Conservation (phyloP, 2,888 invertebrate species). For the Aspidiotus rigidus region DNA sequence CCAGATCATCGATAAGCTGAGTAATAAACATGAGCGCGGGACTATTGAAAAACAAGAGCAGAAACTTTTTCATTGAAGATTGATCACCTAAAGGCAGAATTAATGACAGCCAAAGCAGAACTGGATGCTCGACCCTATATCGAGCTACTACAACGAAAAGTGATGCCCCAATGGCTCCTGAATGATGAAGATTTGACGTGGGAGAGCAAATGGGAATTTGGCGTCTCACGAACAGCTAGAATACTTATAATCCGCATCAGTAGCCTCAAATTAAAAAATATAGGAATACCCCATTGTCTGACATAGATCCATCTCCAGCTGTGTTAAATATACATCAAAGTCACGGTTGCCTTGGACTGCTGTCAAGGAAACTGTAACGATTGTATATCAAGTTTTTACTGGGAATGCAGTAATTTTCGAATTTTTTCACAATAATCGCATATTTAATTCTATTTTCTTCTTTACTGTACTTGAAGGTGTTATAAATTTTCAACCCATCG, state of each 20-base stretch:
- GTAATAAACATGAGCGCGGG: too few species aligned
- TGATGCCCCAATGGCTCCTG: conserved; percentile 8
- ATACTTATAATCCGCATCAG: neutral
- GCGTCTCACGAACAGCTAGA: conserved; percentile 2
- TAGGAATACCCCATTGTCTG: too few species aligned
- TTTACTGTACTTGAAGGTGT: neutral
- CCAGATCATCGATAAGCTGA: too few species aligned
- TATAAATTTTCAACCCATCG: neutral
- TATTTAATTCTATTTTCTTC: neutral
- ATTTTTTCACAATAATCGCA: neutral
- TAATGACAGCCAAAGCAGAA: conserved; percentile 6
- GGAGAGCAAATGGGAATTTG: conserved; percentile 5
- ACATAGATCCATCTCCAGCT: too few species aligned
- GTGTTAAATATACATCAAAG: neutral
- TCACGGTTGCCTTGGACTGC: neutral
- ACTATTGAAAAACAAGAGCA: too few species aligned
- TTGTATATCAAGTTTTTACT: conserved; percentile 1
- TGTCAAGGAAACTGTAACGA: neutral
- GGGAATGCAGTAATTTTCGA: neutral
- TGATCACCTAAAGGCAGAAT: conserved; percentile 1
- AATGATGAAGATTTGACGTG: conserved; percentile 7
- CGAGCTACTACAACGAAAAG: conserved; percentile 8
- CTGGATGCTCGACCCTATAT: conserved; percentile 8
- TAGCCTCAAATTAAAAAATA: conserved; percentile 7
- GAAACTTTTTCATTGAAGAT: too few species aligned